Base-by-base conservation (phyloP, 2,888 invertebrate species). In the Lepidochitona cinerea region DNA sequence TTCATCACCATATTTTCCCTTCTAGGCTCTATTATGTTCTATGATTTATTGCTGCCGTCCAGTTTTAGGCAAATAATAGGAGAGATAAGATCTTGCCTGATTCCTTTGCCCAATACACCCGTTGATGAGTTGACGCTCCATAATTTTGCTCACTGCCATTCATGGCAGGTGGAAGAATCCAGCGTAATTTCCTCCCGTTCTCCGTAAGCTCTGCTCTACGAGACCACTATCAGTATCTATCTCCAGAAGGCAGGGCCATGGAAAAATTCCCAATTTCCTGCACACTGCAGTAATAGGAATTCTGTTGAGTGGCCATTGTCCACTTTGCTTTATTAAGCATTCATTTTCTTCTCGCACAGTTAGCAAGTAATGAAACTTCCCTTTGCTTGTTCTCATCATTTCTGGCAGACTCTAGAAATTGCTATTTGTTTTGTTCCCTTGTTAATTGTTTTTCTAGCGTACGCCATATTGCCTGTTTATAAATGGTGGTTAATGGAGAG, bases 261-360 rank as follows among this genome's bases (percentile, higher is more conserved):
- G 66, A 66, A 66, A 66, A 66, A 66, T 66, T 66, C 37, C 37
- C 66, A 66, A 66, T 66, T 66, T 66, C 66, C 66, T 66, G 66
- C 23, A 18, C 18, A 37, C 18, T 66, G 66, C 66, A 66, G 37
- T 66, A 66, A 66, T 66, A 66, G 37, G 66, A 66, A 35, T 66
- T 66, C 66, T 36, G 66, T 66, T 66, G 29, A 66, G 66, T 66
- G 66, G n/a, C 37, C 37, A 37, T 66, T 66, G 66, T 66, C 66
- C 59, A 59, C 59, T 59, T 59, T 59, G 59, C 59, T 59, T 59
- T 59, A 59, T 59, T 59, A 59, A 59, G 59, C 59, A 59, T 59
- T 59, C 59, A 59, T 59, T 59, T 59, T 59, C 59, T 32, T 59
- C 59, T 59, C 23, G 29, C 59, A 59, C 59, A 59, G 26, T 59